phyloP scores from a whole-genome alignment of 2,797 vertebrate genomes.

The Enteromius viviparus region DNA sequence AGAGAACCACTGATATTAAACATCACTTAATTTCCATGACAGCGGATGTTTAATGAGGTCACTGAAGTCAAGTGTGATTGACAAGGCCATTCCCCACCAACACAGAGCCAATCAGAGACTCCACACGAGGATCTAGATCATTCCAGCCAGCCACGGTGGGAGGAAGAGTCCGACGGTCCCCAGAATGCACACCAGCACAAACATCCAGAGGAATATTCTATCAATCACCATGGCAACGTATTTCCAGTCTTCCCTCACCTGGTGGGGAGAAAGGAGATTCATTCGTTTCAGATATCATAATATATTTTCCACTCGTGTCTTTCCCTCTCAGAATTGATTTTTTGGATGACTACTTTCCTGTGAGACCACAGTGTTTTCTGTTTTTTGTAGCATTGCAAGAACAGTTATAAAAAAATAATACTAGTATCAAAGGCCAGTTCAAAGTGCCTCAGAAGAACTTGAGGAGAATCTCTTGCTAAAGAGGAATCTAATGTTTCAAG shows the following conservation, averaged over 20 bases:
- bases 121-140: constrained; percentile 75
- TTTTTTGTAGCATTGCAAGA: constrained; percentile 22
- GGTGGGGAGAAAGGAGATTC: constrained; percentile 45
- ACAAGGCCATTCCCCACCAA: constrained; percentile 30
- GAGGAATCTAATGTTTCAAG: not conserved
- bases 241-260: constrained; percentile 91
- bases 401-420: constrained; percentile 42
- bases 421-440: not conserved
- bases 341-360: constrained; percentile 42
- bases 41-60: constrained; percentile 27
- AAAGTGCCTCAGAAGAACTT: constrained; percentile 2
- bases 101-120: constrained; percentile 23
- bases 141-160: constrained; percentile 86
- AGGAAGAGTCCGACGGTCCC: constrained; percentile 87
- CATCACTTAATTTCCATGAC: constrained; percentile 24
- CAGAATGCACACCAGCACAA: constrained; percentile 84
- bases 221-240: constrained; percentile 89
- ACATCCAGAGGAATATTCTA: constrained; percentile 89
- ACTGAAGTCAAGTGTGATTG: constrained; percentile 30
- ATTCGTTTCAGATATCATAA: constrained; percentile 42
- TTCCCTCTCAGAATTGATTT: constrained; percentile 49
- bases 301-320: constrained; percentile 39
- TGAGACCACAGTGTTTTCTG: constrained; percentile 34
- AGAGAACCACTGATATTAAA: not conserved
- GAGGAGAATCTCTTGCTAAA: not conserved